Evolutionary conservation across 2,797 vertebrate genomes (phyloP).

Genomic region (Anas georgica): DNA sequence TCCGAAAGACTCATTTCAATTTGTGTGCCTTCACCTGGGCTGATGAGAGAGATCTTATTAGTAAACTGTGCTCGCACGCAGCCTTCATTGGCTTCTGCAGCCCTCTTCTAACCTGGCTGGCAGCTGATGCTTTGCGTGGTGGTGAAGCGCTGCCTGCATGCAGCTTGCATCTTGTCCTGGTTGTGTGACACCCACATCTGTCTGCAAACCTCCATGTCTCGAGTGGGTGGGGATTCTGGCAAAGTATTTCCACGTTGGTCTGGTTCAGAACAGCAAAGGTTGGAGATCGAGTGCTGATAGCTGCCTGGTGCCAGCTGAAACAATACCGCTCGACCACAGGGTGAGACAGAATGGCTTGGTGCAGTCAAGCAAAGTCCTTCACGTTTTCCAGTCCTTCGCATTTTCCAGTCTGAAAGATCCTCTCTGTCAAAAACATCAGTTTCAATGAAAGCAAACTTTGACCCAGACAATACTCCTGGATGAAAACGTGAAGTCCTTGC

Average conservation of each 20-base stretch:
- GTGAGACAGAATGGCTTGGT: rapidly evolving
- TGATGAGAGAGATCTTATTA: not conserved
- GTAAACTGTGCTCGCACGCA: rapidly evolving
- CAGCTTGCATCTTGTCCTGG: not conserved
- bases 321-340: not conserved
- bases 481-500: not conserved
- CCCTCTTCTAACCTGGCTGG: not conserved
- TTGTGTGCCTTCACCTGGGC: not conserved
- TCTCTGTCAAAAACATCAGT: not conserved
- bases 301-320: not conserved
- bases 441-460: not conserved
- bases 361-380: not conserved
- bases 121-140: not conserved
- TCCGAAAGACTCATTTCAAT: not conserved
- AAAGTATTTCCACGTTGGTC: not conserved
- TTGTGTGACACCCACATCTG: not conserved
- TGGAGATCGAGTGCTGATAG: not conserved
- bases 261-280: not conserved
- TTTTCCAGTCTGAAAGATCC: not conserved
- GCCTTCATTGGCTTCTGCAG: not conserved
- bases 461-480: rapidly evolving
- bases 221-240: not conserved
- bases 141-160: not conserved
- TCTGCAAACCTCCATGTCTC: not conserved
- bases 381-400: not conserved